These are phyloP conservation scores for Psittacula echo DNA, from an alignment of 2,797 vertebrate species.

Conservation along the genomic window DNA sequence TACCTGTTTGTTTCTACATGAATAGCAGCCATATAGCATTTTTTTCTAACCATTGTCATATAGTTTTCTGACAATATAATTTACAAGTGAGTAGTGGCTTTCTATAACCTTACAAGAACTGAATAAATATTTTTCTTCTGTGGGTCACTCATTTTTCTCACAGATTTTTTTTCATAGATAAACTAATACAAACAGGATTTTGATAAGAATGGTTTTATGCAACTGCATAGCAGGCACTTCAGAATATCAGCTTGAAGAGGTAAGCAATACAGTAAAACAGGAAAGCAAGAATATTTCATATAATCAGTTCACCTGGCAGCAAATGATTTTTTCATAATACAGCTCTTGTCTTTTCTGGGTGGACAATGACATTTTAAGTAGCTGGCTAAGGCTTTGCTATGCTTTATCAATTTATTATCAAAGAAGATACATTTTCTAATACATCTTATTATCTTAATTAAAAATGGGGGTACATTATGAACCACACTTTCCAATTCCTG, in stretches of 20 bases:
- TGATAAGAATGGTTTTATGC: background rate
- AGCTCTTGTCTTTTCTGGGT: background rate
- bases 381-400: background rate
- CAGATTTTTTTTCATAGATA: conserved; percentile 1
- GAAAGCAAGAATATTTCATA: background rate
- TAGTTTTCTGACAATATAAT: background rate
- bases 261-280: background rate
- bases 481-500: background rate
- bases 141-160: background rate
- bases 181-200: background rate
- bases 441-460: conserved; percentile 31
- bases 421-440: conserved; percentile 7
- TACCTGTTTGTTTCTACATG: background rate
- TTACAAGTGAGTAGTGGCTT: background rate
- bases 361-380: conserved; percentile 33
- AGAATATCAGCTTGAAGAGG: background rate
- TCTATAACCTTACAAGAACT: background rate
- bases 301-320: conserved; percentile 13
- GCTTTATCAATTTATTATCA: conserved; percentile 48
- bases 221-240: background rate
- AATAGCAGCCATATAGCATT: background rate
- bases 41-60: background rate
- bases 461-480: background rate
- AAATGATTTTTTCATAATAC: conserved; percentile 9
- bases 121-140: background rate